These are phyloP conservation scores for Clanis bilineata DNA, from an alignment of 2,888 invertebrate species.

Conservation along the genomic window DNA sequence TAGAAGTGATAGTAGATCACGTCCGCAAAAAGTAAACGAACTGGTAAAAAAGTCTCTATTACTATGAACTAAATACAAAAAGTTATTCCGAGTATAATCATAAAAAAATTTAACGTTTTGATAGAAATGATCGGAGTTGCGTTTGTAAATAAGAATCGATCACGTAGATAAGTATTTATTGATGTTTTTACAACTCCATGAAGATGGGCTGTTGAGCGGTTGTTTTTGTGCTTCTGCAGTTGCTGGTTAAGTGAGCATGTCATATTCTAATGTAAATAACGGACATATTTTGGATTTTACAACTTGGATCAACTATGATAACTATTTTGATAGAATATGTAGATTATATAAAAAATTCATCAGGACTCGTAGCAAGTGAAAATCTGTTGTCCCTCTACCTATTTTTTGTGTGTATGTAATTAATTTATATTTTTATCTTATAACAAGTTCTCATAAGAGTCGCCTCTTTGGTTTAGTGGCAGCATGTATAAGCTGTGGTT, in stretches of 20 bases:
- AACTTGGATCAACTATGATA: no score
- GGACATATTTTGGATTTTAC: background rate
- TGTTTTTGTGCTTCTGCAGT: background rate
- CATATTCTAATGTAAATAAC: background rate
- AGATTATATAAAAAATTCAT: background rate
- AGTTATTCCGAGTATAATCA: background rate
- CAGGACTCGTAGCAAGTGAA: no score
- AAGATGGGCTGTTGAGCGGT: background rate
- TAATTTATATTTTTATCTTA: no score
- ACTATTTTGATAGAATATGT: background rate
- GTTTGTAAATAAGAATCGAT: background rate
- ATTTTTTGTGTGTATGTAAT: no score
- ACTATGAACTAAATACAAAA: conserved; percentile 13
- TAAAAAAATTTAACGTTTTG: background rate
- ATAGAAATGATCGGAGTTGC: background rate
- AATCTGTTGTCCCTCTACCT: no score
- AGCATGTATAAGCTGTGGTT: no score
- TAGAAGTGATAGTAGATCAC: background rate
- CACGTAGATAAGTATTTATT: conserved; percentile 1
- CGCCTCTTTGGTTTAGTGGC: no score
- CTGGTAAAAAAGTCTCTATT: conserved; percentile 4
- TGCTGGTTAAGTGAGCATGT: background rate
- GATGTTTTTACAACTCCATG: conserved; percentile 5
- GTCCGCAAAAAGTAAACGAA: conserved; percentile 13
- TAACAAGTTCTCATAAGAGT: no score